Evolutionary conservation across 2,113 vertebrate species (phyloP), one percentile per base, ranked within the genome.

Genomic region (Menura novaehollandiae): DNA sequence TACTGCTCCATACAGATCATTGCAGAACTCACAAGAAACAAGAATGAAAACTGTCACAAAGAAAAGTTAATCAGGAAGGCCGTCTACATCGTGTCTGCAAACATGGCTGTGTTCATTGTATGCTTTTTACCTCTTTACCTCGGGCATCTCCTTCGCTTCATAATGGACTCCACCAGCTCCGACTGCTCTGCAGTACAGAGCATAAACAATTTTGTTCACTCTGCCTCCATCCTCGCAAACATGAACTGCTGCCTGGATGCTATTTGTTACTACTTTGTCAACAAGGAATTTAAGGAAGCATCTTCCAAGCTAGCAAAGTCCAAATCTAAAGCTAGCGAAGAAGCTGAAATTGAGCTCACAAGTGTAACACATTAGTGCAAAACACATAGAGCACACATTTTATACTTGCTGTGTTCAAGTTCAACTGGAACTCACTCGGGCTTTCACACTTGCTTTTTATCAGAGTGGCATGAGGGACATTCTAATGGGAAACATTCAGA

Each of bases 191-290:
- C 66, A 1, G 71, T 96, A 62, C 53, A 67, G 44, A 51, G 24
- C 3, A 30, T 91, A 4, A 89, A 94, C 13, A 71, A 93, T n/a
- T 97, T 96, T 1, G 81, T 98, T 6, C 95, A 97, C 74, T 33
- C 88, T 0, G 35, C 96, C 33, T 95, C 91, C 1, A 74, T 91
- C 64, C 55, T 98, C 0, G 92, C 98, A 55, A 98, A 95, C 59
- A 96, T 76, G 1, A 98, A 98, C 94, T 98, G 97, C 60, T 97
- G 95, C 74, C 84, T 98, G 63, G 98, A 98, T 51, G 94, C 97
- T 44, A 58, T 98, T 62, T 96, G 92, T 32, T 98, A 97, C 94
- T 98, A 98, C 51, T 98, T 98, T 27, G 96, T 97, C 49, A 97
- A 81, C 72, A 87, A 88, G 53, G 97, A 97, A 64, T 97, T 97